These are phyloP conservation scores for Tiliacea citrago DNA, from an alignment of 2,888 invertebrate species.

Conservation along the genomic window DNA sequence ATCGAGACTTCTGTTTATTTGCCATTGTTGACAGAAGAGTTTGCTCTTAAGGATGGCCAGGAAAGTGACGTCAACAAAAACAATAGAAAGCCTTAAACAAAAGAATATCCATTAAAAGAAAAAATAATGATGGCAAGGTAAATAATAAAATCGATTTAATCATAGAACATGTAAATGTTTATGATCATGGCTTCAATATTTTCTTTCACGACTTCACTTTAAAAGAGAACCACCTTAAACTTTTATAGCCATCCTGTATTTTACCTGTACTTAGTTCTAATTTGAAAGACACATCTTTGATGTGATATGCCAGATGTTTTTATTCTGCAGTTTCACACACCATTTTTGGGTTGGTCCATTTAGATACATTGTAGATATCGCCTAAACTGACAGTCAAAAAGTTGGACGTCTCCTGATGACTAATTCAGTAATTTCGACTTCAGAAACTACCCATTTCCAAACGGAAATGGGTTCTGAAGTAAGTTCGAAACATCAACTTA, in stretches of 20 bases:
- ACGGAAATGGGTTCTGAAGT: background rate
- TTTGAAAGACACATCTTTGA: background rate
- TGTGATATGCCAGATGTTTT: background rate
- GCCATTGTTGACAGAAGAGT: background rate
- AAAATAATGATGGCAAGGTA: background rate
- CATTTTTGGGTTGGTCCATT: background rate
- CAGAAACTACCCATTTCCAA: background rate
- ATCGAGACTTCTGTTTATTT: background rate
- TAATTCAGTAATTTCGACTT: background rate
- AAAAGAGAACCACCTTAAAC: background rate
- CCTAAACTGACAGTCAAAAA: background rate
- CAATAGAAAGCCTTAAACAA: background rate
- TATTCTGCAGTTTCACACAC: background rate
- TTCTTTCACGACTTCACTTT: too few species aligned
- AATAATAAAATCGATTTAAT: slow-evolving; percentile 4
- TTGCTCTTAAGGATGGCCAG: background rate
- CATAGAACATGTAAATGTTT: background rate
- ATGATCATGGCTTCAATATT: too few species aligned
- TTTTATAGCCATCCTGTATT: background rate
- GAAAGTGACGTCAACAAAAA: background rate
- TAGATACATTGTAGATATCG: background rate
- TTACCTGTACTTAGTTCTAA: background rate
- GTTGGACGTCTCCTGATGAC: background rate
- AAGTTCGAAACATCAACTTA: background rate
- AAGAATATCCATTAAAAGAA: background rate